A percentile compares a stretch with the other conserved stretches of the same genome.
These are phyloP conservation scores for Bradynema listronoti DNA, from an alignment of 1,140 invertebrate species.

Conservation along the genomic window DNA sequence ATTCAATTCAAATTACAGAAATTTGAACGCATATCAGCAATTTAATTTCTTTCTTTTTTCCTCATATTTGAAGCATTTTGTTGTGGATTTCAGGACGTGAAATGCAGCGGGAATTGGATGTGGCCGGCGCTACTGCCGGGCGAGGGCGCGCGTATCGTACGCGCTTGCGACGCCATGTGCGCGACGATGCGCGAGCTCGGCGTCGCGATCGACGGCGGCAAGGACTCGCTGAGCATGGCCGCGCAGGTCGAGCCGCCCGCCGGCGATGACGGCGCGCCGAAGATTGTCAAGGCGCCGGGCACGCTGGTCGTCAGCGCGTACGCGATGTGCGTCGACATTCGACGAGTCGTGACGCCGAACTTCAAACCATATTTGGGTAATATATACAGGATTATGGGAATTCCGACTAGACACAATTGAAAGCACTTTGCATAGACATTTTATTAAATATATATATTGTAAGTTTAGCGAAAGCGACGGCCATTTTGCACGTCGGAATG, in stretches of 20 bases:
- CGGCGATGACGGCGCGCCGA: no score
- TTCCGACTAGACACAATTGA: no score
- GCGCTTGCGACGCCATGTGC: conserved; percentile 81
- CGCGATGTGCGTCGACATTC: conserved; percentile 81
- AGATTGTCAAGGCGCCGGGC: conserved; percentile 76
- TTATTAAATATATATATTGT: conserved; percentile 11
- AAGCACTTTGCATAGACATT: conserved; percentile 18
- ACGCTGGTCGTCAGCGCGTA: conserved; percentile 89
- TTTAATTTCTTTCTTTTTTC: background rate
- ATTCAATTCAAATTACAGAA: no score
- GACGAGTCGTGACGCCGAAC: conserved; percentile 74
- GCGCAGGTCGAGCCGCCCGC: conserved; percentile 64
- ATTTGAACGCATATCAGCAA: no score
- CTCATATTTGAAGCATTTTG: no score
- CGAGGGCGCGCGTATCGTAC: conserved; percentile 77
- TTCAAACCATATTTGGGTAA: no score
- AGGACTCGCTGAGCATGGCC: conserved; percentile 74
- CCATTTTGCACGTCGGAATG: background rate
- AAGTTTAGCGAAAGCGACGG: background rate
- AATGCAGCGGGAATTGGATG: conserved; percentile 98
- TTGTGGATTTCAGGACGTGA: conserved; percentile 68
- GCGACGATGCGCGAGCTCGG: conserved; percentile 75
- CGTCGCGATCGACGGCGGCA: conserved; percentile 78
- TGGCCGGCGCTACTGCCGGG: conserved; percentile 88
- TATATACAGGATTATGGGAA: no score